Base-by-base conservation (phyloP, 2,888 invertebrate species). In the Hyalella azteca region DNA sequence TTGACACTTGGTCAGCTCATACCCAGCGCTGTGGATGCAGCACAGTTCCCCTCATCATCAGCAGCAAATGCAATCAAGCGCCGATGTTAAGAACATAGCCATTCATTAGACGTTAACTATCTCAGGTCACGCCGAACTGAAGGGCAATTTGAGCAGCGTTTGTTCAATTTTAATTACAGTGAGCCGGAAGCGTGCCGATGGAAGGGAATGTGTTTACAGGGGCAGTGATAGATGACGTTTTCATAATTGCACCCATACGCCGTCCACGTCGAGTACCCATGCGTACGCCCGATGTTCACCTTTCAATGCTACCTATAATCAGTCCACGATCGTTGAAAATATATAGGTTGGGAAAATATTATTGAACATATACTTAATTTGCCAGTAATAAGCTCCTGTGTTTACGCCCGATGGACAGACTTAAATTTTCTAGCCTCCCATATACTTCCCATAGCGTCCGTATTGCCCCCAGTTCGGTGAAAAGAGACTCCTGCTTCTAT, bases 111-210 rank as follows among this genome's bases (percentile, higher is more conserved):
- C 66, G 3, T 66, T 36, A 36, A 66, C 66, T 66, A 29, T 66
- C 39, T 3, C 36, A 66, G 39, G 66, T 66, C 66, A 66, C 66
- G 36, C 13, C 19, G 29, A 66, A 39, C 66, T 66, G 66, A 36
- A 19, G 13, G 29, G 13, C 36, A 36, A 36, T 36, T 66, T 13
- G 39, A 32, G 66, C 36, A 39, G 32, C 66, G 66, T 66, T 66
- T 66, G 36, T 36, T 29, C 66, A 66, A 66, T 66, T 66, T 66
- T 66, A 66, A 66, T 66, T 66, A 66, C 36, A 9, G 39, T 19
- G n/a, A 36, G 7, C 36, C 15, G 19, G 7, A 29, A 66, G n/a
- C 66, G 66, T 66, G 66, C 66, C 66, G 66, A 66, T 66, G 66
- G 66, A 29, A 36, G 36, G 36, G 36, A 66, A 13, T 32, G 66